Evolutionary conservation across 2,113 vertebrate species (phyloP).

Genomic region (Rallus limicola): DNA sequence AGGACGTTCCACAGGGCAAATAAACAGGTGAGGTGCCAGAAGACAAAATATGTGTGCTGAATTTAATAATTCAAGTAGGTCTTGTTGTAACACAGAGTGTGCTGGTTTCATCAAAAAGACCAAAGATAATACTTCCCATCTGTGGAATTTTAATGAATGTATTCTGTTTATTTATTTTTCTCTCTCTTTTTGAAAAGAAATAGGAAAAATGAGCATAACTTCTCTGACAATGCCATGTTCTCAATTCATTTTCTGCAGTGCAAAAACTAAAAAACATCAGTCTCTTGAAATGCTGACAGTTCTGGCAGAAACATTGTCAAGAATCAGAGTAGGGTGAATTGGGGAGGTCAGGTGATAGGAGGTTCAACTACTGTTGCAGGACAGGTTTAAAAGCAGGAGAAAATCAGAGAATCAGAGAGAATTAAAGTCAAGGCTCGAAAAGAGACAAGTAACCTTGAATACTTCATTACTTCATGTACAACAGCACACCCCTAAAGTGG

Average conservation of each 20-base stretch:
- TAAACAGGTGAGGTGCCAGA: slow-evolving; percentile 15
- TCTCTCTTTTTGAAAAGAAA: not conserved
- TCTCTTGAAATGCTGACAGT: not conserved
- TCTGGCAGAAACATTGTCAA: not conserved
- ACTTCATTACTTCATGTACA: not conserved
- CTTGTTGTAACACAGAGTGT: not conserved
- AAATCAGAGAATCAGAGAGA: not conserved
- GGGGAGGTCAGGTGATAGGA: not conserved
- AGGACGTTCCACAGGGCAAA: not conserved
- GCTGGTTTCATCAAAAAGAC: slow-evolving; percentile 17
- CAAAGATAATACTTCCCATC: slow-evolving; percentile 39
- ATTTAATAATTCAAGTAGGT: not conserved
- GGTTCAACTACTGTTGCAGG: not conserved
- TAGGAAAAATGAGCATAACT: not conserved
- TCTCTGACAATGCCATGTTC: not conserved
- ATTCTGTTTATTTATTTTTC: slow-evolving; percentile 3
- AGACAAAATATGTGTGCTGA: not conserved
- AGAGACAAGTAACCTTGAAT: not conserved
- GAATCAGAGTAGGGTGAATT: not conserved
- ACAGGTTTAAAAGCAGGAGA: not conserved
- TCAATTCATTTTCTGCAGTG: not conserved
- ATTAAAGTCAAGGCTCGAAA: not conserved
- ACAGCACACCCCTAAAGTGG: not conserved
- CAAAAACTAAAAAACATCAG: not conserved
- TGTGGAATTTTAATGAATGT: slow-evolving; percentile 50